These are phyloP conservation scores for Apamea sordens DNA, from an alignment of 2,888 invertebrate genomes.

Conservation along the genomic window DNA sequence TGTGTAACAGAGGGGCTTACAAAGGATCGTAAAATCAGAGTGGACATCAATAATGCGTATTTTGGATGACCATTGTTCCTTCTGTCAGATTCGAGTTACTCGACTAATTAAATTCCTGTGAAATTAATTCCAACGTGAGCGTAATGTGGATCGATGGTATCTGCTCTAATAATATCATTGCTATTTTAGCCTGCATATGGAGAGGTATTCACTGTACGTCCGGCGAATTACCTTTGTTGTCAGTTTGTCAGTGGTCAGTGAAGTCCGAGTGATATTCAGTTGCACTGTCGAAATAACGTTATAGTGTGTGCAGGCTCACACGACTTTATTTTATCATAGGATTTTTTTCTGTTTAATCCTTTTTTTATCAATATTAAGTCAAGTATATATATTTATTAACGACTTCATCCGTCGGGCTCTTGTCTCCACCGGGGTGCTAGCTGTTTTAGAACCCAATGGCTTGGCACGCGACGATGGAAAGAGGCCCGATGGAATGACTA, in stretches of 20 bases:
- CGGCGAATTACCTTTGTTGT: background rate
- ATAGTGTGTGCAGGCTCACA: background rate
- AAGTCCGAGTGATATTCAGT: background rate
- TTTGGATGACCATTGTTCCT: background rate
- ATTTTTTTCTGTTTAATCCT: background rate
- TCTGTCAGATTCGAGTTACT: background rate
- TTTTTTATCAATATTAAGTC: background rate
- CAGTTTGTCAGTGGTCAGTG: background rate
- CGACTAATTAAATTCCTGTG: background rate
- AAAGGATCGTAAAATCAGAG: background rate
- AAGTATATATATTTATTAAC: no score
- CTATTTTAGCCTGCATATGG: background rate
- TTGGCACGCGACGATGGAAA: no score
- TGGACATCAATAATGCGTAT: background rate
- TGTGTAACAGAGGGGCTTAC: background rate
- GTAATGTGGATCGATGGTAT: no score
- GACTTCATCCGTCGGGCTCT: no score
- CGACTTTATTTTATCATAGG: background rate
- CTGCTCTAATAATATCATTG: background rate
- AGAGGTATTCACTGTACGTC: background rate
- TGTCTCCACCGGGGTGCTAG: no score
- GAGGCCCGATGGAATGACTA: no score
- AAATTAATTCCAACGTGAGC: background rate
- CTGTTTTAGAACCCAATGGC: no score
- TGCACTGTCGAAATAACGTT: background rate